A percentile compares a stretch with the other conserved stretches of the same genome.
These are phyloP conservation scores for Aratinga solstitialis DNA, from an alignment of 2,797 vertebrate species.

Conservation along the genomic window DNA sequence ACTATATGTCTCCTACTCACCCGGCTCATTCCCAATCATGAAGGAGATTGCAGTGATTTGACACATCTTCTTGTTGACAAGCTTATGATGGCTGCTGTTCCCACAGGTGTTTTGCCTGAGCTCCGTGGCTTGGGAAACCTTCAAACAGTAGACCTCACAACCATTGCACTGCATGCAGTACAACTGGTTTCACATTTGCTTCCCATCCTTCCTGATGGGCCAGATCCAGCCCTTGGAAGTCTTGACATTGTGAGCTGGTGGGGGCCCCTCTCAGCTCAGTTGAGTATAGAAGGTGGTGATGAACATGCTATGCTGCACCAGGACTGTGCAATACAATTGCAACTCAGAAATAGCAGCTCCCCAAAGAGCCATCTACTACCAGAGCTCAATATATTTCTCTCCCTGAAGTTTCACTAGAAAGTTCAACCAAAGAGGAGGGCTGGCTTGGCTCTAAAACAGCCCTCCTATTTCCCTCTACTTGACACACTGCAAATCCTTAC, in stretches of 20 bases:
- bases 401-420: not conserved
- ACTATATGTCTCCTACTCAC: not conserved
- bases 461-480: not conserved
- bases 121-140: not conserved
- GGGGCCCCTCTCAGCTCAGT: rapidly evolving
- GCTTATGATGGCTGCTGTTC: not conserved
- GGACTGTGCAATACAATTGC: not conserved
- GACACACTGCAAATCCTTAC: constrained; percentile 2
- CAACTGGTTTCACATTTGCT: not conserved
- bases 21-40: not conserved
- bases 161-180: not conserved
- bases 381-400: not conserved
- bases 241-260: not conserved
- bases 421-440: not conserved
- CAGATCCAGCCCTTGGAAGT: not conserved
- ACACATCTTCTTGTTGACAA: not conserved
- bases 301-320: not conserved
- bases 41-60: not conserved
- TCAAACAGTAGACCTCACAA: not conserved
- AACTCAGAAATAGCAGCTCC: not conserved
- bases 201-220: not conserved
- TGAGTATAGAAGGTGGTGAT: not conserved
- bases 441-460: not conserved
- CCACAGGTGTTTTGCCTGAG: not conserved
- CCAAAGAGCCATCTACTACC: not conserved